Evolutionary conservation across 2,797 vertebrate genomes (phyloP).

Genomic region (Cichlasoma orientale): DNA sequence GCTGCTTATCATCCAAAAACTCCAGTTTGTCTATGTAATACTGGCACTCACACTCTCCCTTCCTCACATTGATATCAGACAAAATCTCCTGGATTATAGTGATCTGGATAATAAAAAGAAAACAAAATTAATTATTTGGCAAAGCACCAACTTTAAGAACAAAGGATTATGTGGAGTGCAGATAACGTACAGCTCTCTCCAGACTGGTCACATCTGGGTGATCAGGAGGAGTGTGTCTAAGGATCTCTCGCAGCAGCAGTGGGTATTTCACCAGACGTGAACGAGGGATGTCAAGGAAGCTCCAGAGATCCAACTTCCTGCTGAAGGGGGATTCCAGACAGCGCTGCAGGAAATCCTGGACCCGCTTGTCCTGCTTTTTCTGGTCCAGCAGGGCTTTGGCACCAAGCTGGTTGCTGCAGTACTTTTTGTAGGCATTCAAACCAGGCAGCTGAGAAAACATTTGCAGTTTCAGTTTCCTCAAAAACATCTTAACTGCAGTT

Average conservation of each 20-base stretch:
- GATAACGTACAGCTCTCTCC: constrained; percentile 85
- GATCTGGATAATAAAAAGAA: constrained; percentile 78
- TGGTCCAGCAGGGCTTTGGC: constrained; percentile 95
- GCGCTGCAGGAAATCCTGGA: constrained; percentile 95
- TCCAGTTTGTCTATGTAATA: constrained; percentile 97
- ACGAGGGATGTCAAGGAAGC: constrained; percentile 95
- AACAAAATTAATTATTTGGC: not conserved
- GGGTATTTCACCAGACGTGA: constrained; percentile 97
- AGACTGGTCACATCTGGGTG: constrained; percentile 86
- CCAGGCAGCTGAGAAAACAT: constrained; percentile 85
- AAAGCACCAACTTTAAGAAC: no score
- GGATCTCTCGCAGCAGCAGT: constrained; percentile 91
- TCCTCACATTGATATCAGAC: constrained; percentile 94
- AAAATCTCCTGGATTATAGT: constrained; percentile 93
- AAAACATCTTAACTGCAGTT: not conserved
- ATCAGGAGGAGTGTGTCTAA: constrained; percentile 90
- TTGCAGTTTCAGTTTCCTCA: not conserved
- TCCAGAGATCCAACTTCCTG: constrained; percentile 97
- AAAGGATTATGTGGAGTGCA: not conserved
- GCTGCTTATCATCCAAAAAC: constrained; percentile 93
- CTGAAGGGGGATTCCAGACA: constrained; percentile 98
- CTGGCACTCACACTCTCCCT: constrained; percentile 95
- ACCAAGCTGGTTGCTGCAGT: constrained; percentile 96
- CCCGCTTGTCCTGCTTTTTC: constrained; percentile 92
- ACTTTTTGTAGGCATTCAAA: constrained; percentile 90